These are phyloP conservation scores for Calameuta idolon DNA, from an alignment of 2,888 invertebrate species.

Conservation along the genomic window DNA sequence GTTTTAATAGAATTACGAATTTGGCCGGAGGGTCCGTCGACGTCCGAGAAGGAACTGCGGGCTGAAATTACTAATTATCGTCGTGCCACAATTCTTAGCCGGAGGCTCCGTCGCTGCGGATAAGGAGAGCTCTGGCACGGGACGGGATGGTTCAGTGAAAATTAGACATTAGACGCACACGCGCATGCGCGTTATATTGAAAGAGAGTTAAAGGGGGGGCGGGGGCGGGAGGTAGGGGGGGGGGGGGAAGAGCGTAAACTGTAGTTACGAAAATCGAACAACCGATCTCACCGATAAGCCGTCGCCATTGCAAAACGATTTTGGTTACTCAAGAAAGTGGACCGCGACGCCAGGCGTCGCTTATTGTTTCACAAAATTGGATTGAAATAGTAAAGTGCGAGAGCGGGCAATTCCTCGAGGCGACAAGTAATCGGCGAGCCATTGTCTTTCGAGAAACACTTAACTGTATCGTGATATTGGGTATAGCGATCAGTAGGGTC, in stretches of 20 bases:
- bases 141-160: neutral
- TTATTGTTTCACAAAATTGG: constrained; percentile 10
- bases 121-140: neutral
- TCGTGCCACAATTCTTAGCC: neutral
- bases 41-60: neutral
- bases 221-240: too few relatives aligned
- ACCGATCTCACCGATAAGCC: constrained; percentile 8
- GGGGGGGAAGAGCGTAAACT: neutral
- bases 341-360: constrained; percentile 1
- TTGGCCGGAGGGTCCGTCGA: neutral
- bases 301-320: neutral
- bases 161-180: neutral
- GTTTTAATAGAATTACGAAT: constrained; percentile 1
- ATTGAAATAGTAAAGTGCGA: neutral
- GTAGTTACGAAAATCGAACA: neutral
- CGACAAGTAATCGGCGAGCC: neutral
- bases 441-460: neutral
- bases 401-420: neutral
- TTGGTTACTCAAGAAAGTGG: constrained; percentile 8
- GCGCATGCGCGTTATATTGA: neutral
- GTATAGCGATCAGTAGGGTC: neutral
- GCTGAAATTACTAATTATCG: constrained; percentile 9
- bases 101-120: neutral
- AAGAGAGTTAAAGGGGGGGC: neutral
- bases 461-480: neutral